Evolutionary conservation across 2,113 vertebrate genomes (phyloP).

Genomic region (Carassius gibelio): DNA sequence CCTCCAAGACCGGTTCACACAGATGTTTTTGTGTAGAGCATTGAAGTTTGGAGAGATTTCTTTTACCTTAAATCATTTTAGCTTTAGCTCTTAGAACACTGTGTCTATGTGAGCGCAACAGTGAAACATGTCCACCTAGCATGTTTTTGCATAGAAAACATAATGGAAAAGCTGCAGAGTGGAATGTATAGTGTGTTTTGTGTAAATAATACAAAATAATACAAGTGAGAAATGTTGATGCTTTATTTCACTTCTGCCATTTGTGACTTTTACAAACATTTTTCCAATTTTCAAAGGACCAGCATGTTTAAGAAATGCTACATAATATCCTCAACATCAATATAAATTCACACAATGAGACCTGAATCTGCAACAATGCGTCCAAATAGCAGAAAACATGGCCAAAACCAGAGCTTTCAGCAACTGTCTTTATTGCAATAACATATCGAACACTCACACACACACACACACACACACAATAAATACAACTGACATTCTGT

Average conservation of each 20-base stretch:
- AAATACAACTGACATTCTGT: conserved; percentile 34
- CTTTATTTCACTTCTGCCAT: conserved; percentile 55
- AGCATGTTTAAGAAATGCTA: conserved; percentile 57
- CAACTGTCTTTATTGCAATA: conserved; percentile 50
- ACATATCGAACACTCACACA: neutral
- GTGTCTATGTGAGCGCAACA: neutral
- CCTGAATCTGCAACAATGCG: conserved; percentile 48
- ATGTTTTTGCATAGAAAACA: neutral
- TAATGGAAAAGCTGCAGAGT: neutral
- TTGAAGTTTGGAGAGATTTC: neutral
- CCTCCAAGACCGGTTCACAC: neutral
- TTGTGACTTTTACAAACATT: conserved; percentile 69
- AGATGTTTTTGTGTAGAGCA: neutral
- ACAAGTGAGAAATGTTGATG: conserved; percentile 6
- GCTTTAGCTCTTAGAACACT: neutral
- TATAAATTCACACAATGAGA: conserved; percentile 61
- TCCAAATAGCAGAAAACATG: conserved; percentile 48
- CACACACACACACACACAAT: neutral
- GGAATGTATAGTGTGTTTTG: neutral
- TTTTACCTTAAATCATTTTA: neutral
- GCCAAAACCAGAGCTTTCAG: conserved; percentile 52
- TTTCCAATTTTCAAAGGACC: conserved; percentile 44
- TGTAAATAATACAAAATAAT: neutral
- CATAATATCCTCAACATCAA: conserved; percentile 46
- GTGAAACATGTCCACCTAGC: neutral